These are phyloP conservation scores for Catajapyx aquilonaris DNA, from an alignment of 1,140 invertebrate species.

Conservation along the genomic window DNA sequence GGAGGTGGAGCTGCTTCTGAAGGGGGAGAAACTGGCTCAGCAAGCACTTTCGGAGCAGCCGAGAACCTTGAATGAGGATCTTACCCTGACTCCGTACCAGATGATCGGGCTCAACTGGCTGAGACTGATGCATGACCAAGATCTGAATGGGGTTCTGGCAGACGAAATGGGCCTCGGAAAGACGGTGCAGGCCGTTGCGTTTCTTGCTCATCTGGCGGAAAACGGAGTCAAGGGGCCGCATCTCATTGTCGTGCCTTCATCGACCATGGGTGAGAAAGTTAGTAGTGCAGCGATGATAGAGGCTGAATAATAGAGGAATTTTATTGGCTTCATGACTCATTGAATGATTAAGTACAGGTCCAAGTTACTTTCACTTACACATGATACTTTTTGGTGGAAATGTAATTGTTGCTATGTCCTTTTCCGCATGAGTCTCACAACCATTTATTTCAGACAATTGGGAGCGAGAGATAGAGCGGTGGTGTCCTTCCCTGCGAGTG, in stretches of 20 bases:
- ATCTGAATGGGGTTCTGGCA: conserved; percentile 83
- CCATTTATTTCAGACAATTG: conserved; percentile 49
- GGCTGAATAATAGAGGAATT: no score
- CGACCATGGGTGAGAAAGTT: conserved; percentile 49
- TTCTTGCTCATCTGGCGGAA: conserved; percentile 94
- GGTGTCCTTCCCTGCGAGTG: conserved; percentile 63
- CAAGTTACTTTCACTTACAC: background rate
- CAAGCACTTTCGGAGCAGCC: no score
- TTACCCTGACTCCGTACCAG: no score
- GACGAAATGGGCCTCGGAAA: conserved; percentile 83
- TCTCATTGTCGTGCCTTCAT: conserved; percentile 77
- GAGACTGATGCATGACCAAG: conserved; percentile 64
- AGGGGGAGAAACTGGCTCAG: no score
- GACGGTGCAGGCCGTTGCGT: conserved; percentile 61
- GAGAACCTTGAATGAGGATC: no score
- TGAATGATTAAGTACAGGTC: no score
- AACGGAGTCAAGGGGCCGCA: no score
- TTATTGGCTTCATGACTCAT: no score
- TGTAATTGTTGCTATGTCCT: background rate
- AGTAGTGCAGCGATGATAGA: no score
- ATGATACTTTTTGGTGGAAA: background rate
- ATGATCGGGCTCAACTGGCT: conserved; percentile 89
- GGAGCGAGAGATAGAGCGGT: conserved; percentile 57
- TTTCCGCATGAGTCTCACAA: background rate
- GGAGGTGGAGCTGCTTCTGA: no score